phyloP scores from a whole-genome alignment of 2,113 vertebrate species.

The Neotoma lepida region DNA sequence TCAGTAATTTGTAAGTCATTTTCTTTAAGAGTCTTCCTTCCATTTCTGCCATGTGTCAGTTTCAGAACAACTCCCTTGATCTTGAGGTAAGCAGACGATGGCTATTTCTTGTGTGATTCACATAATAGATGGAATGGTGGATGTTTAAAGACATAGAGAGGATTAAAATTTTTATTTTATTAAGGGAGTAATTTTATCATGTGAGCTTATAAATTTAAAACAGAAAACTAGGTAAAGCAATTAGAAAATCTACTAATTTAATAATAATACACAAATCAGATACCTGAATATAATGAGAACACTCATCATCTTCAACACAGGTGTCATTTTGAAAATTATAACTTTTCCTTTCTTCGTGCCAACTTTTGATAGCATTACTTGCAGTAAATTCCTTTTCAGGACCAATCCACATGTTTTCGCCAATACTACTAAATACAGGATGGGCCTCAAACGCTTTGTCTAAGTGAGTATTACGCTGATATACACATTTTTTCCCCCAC shows the following conservation, averaged over 20 bases:
- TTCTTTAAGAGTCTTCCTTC: slow-evolving; percentile 12
- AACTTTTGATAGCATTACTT: slow-evolving; percentile 72
- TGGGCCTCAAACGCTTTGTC: slow-evolving; percentile 74
- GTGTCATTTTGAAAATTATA: slow-evolving; percentile 77
- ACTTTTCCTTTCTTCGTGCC: slow-evolving; percentile 78
- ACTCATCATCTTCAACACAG: slow-evolving; percentile 55
- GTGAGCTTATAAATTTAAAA: slow-evolving; percentile 50
- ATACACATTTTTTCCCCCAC: slow-evolving; percentile 84
- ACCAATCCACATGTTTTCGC: slow-evolving; percentile 87
- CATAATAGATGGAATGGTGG: background rate
- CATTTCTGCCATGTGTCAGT: background rate
- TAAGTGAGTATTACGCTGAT: slow-evolving; percentile 78
- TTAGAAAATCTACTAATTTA: slow-evolving; percentile 28
- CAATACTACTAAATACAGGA: slow-evolving; percentile 79
- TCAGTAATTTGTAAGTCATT: slow-evolving; percentile 21
- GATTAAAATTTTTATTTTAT: slow-evolving; percentile 42
- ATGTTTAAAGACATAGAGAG: background rate
- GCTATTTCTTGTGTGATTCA: slow-evolving; percentile 2
- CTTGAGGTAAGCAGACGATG: background rate
- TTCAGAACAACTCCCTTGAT: slow-evolving; percentile 44
- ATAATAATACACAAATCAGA: slow-evolving; percentile 51
- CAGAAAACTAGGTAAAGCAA: slow-evolving; percentile 22
- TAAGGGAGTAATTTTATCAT: slow-evolving; percentile 32
- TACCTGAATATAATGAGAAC: slow-evolving; percentile 86
- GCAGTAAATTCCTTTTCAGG: slow-evolving; percentile 80